Base-by-base conservation (phyloP, 1,140 invertebrate genomes). In the Diprion similis region DNA sequence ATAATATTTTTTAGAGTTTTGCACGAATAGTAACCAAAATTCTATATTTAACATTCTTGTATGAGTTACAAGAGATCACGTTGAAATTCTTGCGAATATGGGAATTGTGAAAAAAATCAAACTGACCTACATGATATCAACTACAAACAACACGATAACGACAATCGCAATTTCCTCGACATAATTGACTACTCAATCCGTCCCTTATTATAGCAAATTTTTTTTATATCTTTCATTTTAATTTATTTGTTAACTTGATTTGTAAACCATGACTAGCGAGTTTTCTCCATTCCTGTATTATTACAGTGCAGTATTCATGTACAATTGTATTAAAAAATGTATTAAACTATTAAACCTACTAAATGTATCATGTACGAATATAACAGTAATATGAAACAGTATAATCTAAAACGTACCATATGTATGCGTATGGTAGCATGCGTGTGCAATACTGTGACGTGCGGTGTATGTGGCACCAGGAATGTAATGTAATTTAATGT, bases 401-500 rank as follows among this genome's bases (percentile, higher is more conserved):
- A 68, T 48, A 78, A 79, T 78, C 76, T 71, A 81, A 37, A 37
- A 78, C 75, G 78, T 79, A 73, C 74, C 51, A 78, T 75, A 80
- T 78, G 77, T 79, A 78, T 81, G 75, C 68, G 67, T 75, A 85
- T 78, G 78, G 51, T 78, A 81, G 78, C 77, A 79, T 80, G 80
- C 77, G 73, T 78, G 73, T 81, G 82, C 82, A 85, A 85, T 84
- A 85, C 84, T 84, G 80, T 86, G 77, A 72, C 78, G 72, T 73
- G 75, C 51, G 74, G 80, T 78, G 78, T 79, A 79, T 79, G 73
- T 80, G 80, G 79, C 85, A 86, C 80, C 78, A 80, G 86, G 86
- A 87, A 87, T 87, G 84, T 86, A 85, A 85, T 73, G 75, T 78
- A 84, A 82, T 78, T 68, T 77, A 80, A 80, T 68, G 11, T 68